Base-by-base conservation (phyloP, 2,888 invertebrate genomes). In the Reticulitermes lucifugus region DNA sequence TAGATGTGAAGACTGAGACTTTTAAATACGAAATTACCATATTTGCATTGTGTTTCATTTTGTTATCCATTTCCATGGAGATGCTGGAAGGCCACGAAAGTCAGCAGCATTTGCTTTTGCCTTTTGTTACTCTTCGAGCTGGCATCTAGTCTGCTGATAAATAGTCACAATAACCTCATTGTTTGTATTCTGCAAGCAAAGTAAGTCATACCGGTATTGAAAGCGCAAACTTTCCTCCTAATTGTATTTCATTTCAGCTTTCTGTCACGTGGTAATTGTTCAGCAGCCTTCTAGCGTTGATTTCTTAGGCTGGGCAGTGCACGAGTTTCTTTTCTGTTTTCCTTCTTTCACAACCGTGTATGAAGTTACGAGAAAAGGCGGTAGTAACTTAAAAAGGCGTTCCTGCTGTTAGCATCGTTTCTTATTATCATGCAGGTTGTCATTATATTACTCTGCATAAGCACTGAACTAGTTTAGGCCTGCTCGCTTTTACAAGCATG, bases 191-290 rank as follows among this genome's bases (percentile, higher is more conserved):
- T 35, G 10, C 25, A 65, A 14, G 73, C 12, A 73, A 73, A 41
- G 5, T 35, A 73, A 73, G 73, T 35, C 35, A 29, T 73, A 73
- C 73, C 29, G 41, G 73, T 41, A 41, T 22, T 29, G 41, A 73
- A 73, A 73, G 73, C 41, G 22, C 41, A 12, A 73, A 73, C 25
- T 73, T 73, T 73, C 70, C 70, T 29, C 2, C 25, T 73, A 12
- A 7, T 41, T 41, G 14, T 65, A 65, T 65, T 65, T 65, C 25
- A 65, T 65, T 65, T 41, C 73, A 21, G 14, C 73, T 73, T 73
- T 73, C 73, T 73, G 73, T 73, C 18, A 22, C 73, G 21, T 73
- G 73, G 73, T 73, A 73, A 73, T 73, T 73, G 21, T 73, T 73
- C 41, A 18, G 18, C 73, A 41, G 21, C 73, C 73, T 41, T 10